phyloP scores from a whole-genome alignment of 2,797 vertebrate species.

The Pseudomugil gertrudae region DNA sequence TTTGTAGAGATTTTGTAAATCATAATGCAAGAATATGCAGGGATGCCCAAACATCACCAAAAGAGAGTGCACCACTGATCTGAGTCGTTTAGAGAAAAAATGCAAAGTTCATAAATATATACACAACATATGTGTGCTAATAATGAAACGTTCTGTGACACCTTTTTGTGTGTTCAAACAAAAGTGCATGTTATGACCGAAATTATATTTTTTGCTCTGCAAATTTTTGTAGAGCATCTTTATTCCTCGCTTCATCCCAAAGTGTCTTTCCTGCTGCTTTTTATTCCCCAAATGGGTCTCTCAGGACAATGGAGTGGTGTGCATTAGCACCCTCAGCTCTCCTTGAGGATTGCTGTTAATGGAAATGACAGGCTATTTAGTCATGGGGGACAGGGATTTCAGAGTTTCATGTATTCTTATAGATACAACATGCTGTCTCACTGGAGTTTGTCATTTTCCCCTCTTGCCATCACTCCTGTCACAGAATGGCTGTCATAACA shows the following conservation, averaged over 20 bases:
- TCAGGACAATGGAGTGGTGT: constrained; percentile 63
- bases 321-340: constrained; percentile 68
- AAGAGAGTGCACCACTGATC: constrained; percentile 2
- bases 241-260: constrained; percentile 26
- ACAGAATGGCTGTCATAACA: constrained; percentile 13
- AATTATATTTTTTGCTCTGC: constrained; percentile 18
- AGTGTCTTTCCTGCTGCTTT: constrained; percentile 42
- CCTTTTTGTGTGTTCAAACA: background rate
- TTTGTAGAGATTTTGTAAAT: background rate
- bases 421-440: constrained; percentile 40
- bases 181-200: background rate
- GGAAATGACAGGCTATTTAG: constrained; percentile 56
- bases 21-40: background rate
- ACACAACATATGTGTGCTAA: background rate
- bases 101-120: constrained; percentile 17
- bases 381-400: constrained; percentile 52
- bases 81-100: constrained; percentile 8
- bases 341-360: constrained; percentile 48
- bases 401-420: constrained; percentile 43
- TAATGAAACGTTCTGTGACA: background rate
- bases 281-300: constrained; percentile 35
- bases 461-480: constrained; percentile 14
- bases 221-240: constrained; percentile 19
- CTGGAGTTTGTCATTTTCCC: constrained; percentile 36
- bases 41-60: background rate